A percentile compares a stretch with the other conserved stretches of the same genome.
phyloP scores from a whole-genome alignment of 2,888 invertebrate species.

The Coelopa pilipes region DNA sequence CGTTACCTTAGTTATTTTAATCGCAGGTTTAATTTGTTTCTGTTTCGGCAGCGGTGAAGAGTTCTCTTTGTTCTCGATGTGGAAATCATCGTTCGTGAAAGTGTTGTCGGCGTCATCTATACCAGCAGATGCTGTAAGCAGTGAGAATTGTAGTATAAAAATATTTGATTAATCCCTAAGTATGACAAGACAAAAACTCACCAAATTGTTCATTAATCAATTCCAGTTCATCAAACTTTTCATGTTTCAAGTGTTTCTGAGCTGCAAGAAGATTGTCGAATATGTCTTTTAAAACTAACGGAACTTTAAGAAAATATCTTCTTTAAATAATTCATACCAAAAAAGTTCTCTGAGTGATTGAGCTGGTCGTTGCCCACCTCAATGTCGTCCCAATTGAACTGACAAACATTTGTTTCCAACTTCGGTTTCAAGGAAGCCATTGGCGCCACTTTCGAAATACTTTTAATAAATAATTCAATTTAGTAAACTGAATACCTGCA shows the following conservation, averaged over 20 bases:
- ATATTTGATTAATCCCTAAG: not conserved
- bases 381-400: constrained; percentile 59
- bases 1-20: not conserved
- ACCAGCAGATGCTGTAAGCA: constrained; percentile 6
- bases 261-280: constrained; percentile 36
- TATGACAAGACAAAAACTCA: constrained; percentile 34
- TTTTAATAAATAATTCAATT: not conserved
- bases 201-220: constrained; percentile 44
- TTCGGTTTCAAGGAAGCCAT: constrained; percentile 9
- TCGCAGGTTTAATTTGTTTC: not conserved
- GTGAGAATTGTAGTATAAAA: not conserved
- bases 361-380: constrained; percentile 55
- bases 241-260: constrained; percentile 49
- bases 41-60: not conserved
- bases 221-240: constrained; percentile 45
- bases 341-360: constrained; percentile 59
- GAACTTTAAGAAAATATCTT: constrained; percentile 5
- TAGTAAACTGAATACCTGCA: no score
- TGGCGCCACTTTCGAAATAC: not conserved
- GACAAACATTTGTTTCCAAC: constrained; percentile 2
- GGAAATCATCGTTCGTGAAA: not conserved
- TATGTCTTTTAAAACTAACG: constrained; percentile 32
- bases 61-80: constrained; percentile 28
- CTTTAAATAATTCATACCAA: constrained; percentile 49
- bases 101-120: constrained; percentile 12